phyloP scores from a whole-genome alignment of 1,140 invertebrate species.

The Drosophila willistoni region DNA sequence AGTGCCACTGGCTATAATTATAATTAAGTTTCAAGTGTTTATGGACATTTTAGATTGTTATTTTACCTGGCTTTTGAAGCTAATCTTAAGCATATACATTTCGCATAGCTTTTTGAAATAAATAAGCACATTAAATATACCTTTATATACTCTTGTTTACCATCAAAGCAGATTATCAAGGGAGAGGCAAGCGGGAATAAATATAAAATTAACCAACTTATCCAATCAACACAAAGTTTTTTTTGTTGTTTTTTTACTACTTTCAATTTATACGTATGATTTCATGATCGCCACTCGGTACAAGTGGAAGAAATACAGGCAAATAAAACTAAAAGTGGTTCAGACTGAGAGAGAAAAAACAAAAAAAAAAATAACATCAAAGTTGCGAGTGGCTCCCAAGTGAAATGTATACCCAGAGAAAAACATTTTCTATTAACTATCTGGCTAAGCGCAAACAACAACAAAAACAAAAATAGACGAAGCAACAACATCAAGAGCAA shows the following conservation, averaged over 20 bases:
- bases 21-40: no score
- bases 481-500: not conserved
- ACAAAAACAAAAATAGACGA: not conserved
- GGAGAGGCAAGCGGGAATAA: not conserved
- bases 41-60: no score
- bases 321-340: slow-evolving; percentile 65
- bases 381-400: slow-evolving; percentile 52
- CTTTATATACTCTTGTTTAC: not conserved
- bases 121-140: no score
- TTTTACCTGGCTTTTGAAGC: no score
- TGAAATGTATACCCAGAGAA: slow-evolving; percentile 56
- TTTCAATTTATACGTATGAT: slow-evolving; percentile 43
- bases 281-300: slow-evolving; percentile 44
- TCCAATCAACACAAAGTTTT: slow-evolving; percentile 10
- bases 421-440: slow-evolving; percentile 65
- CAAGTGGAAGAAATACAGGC: slow-evolving; percentile 3
- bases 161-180: not conserved
- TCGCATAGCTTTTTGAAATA: not conserved
- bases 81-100: not conserved
- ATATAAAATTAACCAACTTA: slow-evolving; percentile 7
- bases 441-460: slow-evolving; percentile 58
- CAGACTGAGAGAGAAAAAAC: slow-evolving; percentile 17
- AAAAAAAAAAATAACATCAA: slow-evolving; percentile 39
- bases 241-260: not conserved
- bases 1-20: no score